Evolutionary conservation across 2,113 vertebrate species (phyloP), one percentile per base, ranked within the genome.

Genomic region (Clarias gariepinus): DNA sequence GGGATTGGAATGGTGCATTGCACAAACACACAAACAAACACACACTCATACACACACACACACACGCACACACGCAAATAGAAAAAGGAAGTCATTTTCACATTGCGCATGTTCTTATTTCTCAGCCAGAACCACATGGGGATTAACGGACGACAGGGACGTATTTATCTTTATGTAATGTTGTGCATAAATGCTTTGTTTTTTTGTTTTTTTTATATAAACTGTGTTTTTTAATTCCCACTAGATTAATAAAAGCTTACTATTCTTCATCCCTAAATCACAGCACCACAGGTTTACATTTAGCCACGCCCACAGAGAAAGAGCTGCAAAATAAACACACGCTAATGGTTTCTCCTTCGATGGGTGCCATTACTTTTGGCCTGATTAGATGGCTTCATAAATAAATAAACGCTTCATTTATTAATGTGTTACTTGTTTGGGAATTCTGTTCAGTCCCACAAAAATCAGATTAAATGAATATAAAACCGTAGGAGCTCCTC

Each of bases 1-100:
- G 16, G 18, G 64, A 69, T 11, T 83, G 82, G 52, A 55, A 66
- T 68, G 52, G 63, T 71, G 41, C 74, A 71, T 60, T 10, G 30
- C 33, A 88, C 63, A 85, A 69, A 86, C 85, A 86, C 53, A 66
- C 76, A 80, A 47, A 66, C 58, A 23, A 58, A 36, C 68, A 85
- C 57, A 28, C 64, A 86, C 60, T 76, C 55, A 77, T 19, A 85
- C 74, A 74, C 30, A 85, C 25, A 74, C 10, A 61, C 53, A 78
- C 76, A 78, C 76, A 78, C 52, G 55, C 76, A 78, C 76, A 78
- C 52, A 78, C 71, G 30, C 16, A 78, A 55, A 28, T 25, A 28
- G 2, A 36, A 47, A 60, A 64, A 81, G 58, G 47, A 78, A 88
- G 66, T 81, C 0, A 60, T n/a, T 84, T 81, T 33, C 78, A 28